Conservation (phyloP, 2,113 vertebrate species). For the Prunella himalayana region DNA sequence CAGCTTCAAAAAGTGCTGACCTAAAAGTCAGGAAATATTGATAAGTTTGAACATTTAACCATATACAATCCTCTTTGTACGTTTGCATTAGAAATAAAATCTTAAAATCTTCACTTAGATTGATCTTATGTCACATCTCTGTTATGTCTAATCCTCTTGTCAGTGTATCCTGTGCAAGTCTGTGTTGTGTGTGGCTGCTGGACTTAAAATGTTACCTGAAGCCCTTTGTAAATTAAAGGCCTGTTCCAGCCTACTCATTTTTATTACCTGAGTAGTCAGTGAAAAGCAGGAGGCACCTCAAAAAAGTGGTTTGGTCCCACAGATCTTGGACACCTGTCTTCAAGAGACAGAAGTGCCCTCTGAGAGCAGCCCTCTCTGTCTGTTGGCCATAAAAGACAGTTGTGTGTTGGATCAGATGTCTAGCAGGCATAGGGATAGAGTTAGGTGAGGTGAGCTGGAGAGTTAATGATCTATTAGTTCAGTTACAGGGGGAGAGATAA, state of each 20-base stretch:
- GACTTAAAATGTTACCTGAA: background rate
- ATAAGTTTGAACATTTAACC: background rate
- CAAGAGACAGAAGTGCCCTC: background rate
- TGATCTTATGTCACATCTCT: background rate
- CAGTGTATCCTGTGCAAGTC: rapidly evolving
- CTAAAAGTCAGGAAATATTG: background rate
- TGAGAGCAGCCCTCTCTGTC: background rate
- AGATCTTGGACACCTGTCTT: background rate
- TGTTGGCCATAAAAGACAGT: background rate
- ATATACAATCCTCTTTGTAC: background rate
- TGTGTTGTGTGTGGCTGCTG: background rate
- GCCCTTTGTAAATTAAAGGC: background rate
- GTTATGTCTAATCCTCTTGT: background rate
- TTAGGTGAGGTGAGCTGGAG: background rate
- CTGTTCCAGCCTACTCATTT: background rate
- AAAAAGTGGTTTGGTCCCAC: background rate
- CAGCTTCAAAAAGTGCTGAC: background rate
- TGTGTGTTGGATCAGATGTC: background rate
- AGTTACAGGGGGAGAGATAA: background rate
- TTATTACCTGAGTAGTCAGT: background rate
- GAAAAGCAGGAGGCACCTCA: background rate
- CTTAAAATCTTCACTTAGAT: background rate
- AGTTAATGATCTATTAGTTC: background rate
- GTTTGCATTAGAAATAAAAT: background rate
- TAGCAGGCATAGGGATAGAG: background rate